Percentiles rank a stretch among this genome's conserved stretches.
Evolutionary conservation across 1,140 invertebrate genomes (phyloP).

Genomic region (Pissodes strobi): DNA sequence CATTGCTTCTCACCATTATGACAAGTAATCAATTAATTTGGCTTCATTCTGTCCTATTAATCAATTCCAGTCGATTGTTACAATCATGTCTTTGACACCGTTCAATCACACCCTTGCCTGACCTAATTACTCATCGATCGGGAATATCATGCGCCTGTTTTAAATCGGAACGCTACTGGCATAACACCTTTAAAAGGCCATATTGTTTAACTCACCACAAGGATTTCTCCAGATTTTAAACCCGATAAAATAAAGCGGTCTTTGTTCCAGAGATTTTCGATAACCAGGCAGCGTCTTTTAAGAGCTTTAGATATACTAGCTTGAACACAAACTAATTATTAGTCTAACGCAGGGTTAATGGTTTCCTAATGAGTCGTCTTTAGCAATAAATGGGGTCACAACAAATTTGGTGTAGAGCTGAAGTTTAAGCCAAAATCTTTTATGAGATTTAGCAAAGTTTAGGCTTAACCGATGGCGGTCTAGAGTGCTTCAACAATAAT

Average conservation of each 20-base stretch:
- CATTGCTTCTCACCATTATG: no score
- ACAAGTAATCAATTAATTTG: no score
- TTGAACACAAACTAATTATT: constrained; percentile 32
- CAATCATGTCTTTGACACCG: constrained; percentile 6
- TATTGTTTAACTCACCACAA: constrained; percentile 13
- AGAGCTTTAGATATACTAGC: constrained; percentile 9
- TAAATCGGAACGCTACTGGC: constrained; percentile 8
- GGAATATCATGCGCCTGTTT: background rate
- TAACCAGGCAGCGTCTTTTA: constrained; percentile 11
- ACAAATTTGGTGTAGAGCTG: constrained; percentile 18
- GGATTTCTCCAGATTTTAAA: constrained; percentile 3
- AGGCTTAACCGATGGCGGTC: constrained; percentile 1
- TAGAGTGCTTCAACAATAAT: background rate
- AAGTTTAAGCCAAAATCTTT: constrained; percentile 19
- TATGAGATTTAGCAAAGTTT: constrained; percentile 10
- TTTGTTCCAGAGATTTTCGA: constrained; percentile 21
- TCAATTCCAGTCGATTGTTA: background rate
- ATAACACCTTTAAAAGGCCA: constrained; percentile 24
- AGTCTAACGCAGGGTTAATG: constrained; percentile 28
- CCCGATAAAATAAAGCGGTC: constrained; percentile 9
- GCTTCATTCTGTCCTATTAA: no score
- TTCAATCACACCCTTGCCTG: background rate
- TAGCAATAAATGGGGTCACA: constrained; percentile 23
- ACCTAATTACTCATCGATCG: constrained; percentile 3
- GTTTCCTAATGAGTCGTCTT: constrained; percentile 28